A percentile compares a stretch with the other conserved stretches of the same genome.
phyloP scores from a whole-genome alignment of 1,140 invertebrate genomes.

The Trichoplusia ni region DNA sequence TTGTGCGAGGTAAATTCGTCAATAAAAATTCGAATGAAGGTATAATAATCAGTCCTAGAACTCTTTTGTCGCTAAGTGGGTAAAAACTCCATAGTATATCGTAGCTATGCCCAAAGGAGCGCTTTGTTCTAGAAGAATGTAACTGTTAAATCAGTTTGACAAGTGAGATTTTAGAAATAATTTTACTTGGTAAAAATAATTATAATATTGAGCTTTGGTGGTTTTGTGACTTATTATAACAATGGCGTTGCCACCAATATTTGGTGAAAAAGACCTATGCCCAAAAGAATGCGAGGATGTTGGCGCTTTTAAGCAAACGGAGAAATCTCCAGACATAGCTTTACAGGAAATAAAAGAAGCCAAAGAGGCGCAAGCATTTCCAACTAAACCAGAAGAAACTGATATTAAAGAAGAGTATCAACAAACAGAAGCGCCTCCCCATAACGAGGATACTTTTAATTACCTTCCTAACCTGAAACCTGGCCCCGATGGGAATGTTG shows the following conservation, averaged over 20 bases:
- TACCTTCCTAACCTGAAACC: slow-evolving; percentile 82
- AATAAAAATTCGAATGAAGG: too few relatives aligned
- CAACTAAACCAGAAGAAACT: slow-evolving; percentile 32
- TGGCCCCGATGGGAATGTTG: slow-evolving; percentile 86
- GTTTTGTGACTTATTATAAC: background rate
- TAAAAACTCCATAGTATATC: too few relatives aligned
- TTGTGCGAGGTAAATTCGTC: too few relatives aligned
- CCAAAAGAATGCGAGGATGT: slow-evolving; percentile 66
- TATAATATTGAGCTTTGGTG: too few relatives aligned
- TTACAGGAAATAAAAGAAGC: slow-evolving; percentile 54
- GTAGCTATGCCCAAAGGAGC: too few relatives aligned
- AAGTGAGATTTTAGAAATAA: too few relatives aligned
- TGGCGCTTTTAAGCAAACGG: slow-evolving; percentile 67
- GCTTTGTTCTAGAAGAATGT: too few relatives aligned
- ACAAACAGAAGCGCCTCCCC: slow-evolving; percentile 18
- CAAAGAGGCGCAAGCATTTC: slow-evolving; percentile 31
- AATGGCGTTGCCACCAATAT: slow-evolving; percentile 48
- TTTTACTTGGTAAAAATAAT: too few relatives aligned
- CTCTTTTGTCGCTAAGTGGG: too few relatives aligned
- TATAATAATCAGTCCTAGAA: too few relatives aligned
- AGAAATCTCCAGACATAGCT: slow-evolving; percentile 52
- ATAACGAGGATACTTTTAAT: slow-evolving; percentile 60
- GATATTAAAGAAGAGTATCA: background rate
- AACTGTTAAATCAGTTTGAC: too few relatives aligned
- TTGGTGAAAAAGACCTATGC: slow-evolving; percentile 66